Conservation (phyloP, 2,888 invertebrate species). For the Cephalotes varians region DNA sequence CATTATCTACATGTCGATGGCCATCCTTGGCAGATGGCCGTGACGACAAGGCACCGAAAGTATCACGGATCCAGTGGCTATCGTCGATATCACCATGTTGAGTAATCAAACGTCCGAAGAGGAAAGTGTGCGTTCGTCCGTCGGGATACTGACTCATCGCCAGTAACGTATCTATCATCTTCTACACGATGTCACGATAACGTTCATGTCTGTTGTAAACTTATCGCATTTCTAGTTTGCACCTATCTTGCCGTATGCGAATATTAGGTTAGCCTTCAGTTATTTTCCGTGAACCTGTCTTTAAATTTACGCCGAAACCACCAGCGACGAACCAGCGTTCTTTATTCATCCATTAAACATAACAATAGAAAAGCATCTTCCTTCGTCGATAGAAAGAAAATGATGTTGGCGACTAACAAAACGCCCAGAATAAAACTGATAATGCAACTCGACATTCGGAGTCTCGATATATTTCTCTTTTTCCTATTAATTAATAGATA, state of each 20-base stretch:
- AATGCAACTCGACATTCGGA: neutral
- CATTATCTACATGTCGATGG: conserved; percentile 5
- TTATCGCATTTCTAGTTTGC: neutral
- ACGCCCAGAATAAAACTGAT: neutral
- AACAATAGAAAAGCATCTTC: neutral
- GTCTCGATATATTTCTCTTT: neutral
- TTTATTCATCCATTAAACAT: conserved; percentile 1
- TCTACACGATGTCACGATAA: neutral
- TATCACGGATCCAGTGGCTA: neutral
- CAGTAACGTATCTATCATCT: conserved; percentile 38
- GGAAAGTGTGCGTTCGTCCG: conserved; percentile 26
- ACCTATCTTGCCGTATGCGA: neutral
- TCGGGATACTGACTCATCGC: conserved; percentile 64
- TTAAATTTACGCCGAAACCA: too few relatives aligned
- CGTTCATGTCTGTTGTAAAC: neutral
- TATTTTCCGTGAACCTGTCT: neutral
- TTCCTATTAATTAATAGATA: conserved; percentile 28
- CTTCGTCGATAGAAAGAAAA: neutral
- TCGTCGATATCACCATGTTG: conserved; percentile 36
- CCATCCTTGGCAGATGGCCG: conserved; percentile 21
- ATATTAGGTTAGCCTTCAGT: too few relatives aligned
- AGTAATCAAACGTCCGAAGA: conserved; percentile 54
- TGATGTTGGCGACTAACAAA: neutral
- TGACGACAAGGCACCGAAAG: conserved; percentile 25
- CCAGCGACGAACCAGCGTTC: neutral